A percentile compares a stretch with the other conserved stretches of the same genome.
phyloP scores from a whole-genome alignment of 2,113 vertebrate species.

The Rousettus leschenaultii region DNA sequence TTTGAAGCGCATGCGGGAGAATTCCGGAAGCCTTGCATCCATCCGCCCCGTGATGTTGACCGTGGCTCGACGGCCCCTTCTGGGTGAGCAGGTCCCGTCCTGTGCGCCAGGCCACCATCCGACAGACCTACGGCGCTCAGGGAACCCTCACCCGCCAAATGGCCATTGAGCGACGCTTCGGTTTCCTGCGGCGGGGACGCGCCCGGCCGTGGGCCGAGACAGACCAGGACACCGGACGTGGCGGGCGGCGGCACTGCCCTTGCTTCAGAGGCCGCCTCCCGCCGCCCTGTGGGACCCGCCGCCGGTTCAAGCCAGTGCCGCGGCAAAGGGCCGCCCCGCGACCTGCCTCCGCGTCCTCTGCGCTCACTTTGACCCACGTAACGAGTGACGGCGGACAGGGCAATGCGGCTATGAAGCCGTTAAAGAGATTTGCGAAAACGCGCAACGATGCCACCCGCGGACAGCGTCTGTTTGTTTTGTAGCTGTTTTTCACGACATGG shows the following conservation, averaged over 20 bases:
- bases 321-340: neutral
- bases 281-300: neutral
- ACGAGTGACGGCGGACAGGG: neutral
- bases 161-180: neutral
- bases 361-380: neutral
- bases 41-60: neutral
- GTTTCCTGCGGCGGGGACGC: too few species aligned
- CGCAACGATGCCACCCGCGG: neutral
- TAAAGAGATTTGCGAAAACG: neutral
- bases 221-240: neutral
- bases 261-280: neutral
- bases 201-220: neutral
- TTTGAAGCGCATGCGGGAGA: neutral
- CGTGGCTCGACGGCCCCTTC: neutral
- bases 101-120: neutral
- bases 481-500: neutral
- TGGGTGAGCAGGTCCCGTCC: too few species aligned
- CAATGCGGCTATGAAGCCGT: neutral
- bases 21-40: neutral
- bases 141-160: neutral
- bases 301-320: neutral
- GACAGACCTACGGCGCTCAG: neutral
- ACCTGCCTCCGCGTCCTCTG: neutral
- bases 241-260: neutral
- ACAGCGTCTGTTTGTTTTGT: neutral